Conservation (phyloP, 2,113 vertebrate genomes). For the Camelus dromedarius region DNA sequence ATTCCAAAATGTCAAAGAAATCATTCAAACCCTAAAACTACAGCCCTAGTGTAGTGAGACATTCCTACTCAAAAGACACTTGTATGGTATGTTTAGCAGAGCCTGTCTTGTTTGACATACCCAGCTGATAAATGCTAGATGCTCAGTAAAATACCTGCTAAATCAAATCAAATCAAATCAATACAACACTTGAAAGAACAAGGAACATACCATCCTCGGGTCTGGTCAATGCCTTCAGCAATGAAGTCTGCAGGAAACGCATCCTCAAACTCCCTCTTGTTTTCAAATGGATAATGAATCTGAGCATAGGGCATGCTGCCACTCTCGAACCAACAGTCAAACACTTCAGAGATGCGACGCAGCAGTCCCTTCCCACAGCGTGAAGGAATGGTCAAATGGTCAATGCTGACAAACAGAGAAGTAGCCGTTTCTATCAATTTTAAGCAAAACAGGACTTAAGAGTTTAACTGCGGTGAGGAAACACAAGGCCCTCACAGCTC, state of each 20-base stretch:
- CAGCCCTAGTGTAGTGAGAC: not conserved
- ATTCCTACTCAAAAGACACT: not conserved
- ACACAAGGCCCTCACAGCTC: not conserved
- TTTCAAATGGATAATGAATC: slow-evolving; percentile 97
- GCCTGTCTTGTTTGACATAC: not conserved
- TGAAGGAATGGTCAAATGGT: slow-evolving; percentile 93
- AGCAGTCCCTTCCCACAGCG: slow-evolving; percentile 92
- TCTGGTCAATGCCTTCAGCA: slow-evolving; percentile 98
- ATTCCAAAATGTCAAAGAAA: slow-evolving; percentile 20
- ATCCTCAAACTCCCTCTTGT: slow-evolving; percentile 95
- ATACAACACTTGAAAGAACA: not conserved
- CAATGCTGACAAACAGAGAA: slow-evolving; percentile 88
- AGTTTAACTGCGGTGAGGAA: not conserved
- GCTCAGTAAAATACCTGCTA: not conserved
- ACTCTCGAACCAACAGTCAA: slow-evolving; percentile 99
- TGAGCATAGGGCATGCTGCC: slow-evolving; percentile 99
- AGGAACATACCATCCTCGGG: slow-evolving; percentile 93
- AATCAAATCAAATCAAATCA: not conserved
- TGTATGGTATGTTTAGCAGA: not conserved
- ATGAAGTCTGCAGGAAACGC: slow-evolving; percentile 98
- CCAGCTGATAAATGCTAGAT: not conserved
- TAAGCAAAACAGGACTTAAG: not conserved
- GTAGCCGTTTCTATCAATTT: not conserved
- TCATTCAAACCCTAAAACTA: not conserved
- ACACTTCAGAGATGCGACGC: slow-evolving; percentile 93